Evolutionary conservation across 2,888 invertebrate species (phyloP).

Genomic region (Pyrochroa serraticornis): DNA sequence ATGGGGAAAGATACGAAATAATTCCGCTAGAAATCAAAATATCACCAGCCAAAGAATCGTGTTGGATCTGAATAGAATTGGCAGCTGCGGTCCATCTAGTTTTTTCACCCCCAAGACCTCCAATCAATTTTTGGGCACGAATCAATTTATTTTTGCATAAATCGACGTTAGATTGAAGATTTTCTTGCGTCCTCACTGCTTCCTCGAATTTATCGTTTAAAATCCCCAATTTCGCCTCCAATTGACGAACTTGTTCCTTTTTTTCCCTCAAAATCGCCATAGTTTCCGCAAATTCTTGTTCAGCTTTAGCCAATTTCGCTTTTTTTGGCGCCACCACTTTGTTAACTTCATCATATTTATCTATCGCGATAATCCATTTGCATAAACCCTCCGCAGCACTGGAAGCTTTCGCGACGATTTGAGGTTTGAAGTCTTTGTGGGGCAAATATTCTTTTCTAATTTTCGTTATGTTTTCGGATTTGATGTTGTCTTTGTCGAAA

Average conservation of each 20-base stretch:
- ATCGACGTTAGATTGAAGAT: constrained; percentile 75
- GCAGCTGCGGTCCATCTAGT: constrained; percentile 83
- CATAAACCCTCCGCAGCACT: constrained; percentile 93
- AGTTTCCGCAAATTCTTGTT: constrained; percentile 79
- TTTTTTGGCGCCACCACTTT: constrained; percentile 87
- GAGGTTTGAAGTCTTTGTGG: constrained; percentile 79
- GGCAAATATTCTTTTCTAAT: constrained; percentile 77
- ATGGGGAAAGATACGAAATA: constrained; percentile 88
- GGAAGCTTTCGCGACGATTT: constrained; percentile 85
- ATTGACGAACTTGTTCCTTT: constrained; percentile 73
- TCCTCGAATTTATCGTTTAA: constrained; percentile 72
- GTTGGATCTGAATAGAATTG: constrained; percentile 73
- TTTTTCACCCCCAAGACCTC: constrained; percentile 78
- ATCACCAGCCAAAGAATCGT: constrained; percentile 86
- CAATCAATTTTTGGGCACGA: constrained; percentile 86
- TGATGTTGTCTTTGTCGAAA: constrained; percentile 87
- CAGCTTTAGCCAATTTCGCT: constrained; percentile 78
- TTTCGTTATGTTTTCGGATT: constrained; percentile 72
- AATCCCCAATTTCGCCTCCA: constrained; percentile 78
- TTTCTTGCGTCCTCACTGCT: constrained; percentile 70
- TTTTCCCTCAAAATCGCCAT: constrained; percentile 87
- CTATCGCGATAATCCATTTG: constrained; percentile 90
- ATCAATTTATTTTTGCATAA: constrained; percentile 83
- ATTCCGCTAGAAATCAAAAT: constrained; percentile 87
- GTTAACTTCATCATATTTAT: constrained; percentile 84